These are phyloP conservation scores for Bombylius major DNA, from an alignment of 2,888 invertebrate genomes.

Conservation along the genomic window DNA sequence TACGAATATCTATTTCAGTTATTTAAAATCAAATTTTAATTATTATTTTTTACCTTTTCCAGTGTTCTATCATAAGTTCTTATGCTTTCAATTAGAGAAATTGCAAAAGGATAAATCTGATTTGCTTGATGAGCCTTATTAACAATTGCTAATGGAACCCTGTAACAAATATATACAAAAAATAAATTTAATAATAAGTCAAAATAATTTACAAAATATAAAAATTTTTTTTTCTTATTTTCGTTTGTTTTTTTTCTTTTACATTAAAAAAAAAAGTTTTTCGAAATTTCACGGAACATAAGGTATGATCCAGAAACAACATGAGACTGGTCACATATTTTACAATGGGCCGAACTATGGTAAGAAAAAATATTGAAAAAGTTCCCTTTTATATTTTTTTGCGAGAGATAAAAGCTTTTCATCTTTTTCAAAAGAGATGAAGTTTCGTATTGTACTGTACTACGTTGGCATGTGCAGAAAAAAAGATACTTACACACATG, in stretches of 20 bases:
- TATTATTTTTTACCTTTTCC: conserved; percentile 75
- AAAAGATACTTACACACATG: too few species aligned
- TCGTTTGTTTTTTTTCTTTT: conserved; percentile 38
- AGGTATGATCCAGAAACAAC: too few species aligned
- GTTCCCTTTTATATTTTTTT: too few species aligned
- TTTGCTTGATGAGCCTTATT: conserved; percentile 99
- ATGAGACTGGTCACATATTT: too few species aligned
- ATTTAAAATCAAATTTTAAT: not conserved
- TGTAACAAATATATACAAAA: conserved; percentile 19
- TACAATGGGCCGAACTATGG: too few species aligned
- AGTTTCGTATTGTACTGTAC: too few species aligned
- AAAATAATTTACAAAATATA: not conserved
- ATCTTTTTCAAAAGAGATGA: too few species aligned
- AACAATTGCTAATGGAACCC: conserved; percentile 93
- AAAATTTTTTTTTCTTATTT: conserved; percentile 22
- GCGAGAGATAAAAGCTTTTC: too few species aligned
- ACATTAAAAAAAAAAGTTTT: conserved; percentile 22
- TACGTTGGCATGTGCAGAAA: too few species aligned
- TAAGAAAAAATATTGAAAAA: too few species aligned
- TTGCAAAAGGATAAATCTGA: conserved; percentile 96
- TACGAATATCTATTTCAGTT: too few species aligned
- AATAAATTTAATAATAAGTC: not conserved
- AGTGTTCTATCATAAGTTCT: conserved; percentile 93
- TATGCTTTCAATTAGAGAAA: conserved; percentile 94
- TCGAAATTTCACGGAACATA: too few species aligned